Percentiles rank a stretch among this genome's conserved stretches.
phyloP scores from a whole-genome alignment of 2,113 vertebrate species.

The Hypomesus transpacificus region DNA sequence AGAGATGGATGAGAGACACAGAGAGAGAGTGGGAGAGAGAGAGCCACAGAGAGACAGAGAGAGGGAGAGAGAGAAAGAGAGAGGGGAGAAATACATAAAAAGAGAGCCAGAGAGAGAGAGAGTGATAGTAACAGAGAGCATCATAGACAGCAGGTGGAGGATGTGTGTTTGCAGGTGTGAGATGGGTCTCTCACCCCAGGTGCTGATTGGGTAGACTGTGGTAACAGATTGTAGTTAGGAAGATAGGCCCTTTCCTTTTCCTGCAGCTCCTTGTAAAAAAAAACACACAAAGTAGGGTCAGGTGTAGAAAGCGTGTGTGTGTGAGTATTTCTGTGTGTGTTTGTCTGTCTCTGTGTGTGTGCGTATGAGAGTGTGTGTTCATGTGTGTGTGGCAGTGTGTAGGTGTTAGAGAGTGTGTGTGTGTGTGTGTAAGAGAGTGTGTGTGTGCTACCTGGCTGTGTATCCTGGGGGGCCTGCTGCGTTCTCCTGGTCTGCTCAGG shows the following conservation, averaged over 20 bases:
- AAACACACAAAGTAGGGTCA: slow-evolving; percentile 5
- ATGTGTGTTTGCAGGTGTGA: not conserved
- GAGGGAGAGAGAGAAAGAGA: not conserved
- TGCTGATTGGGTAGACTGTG: slow-evolving; percentile 46
- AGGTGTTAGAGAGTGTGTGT: slow-evolving; percentile 49
- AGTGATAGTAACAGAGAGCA: too few relatives aligned
- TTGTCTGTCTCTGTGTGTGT: not conserved
- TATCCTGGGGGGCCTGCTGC: slow-evolving; percentile 39
- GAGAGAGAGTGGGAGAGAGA: not conserved
- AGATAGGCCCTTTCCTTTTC: slow-evolving; percentile 55
- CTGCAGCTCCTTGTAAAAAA: slow-evolving; percentile 58
- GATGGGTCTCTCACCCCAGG: slow-evolving; percentile 57
- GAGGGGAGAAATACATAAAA: not conserved
- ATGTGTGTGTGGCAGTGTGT: not conserved
- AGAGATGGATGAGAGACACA: too few relatives aligned
- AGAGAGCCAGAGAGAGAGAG: too few relatives aligned
- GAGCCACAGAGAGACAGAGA: not conserved
- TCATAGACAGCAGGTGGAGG: not conserved
- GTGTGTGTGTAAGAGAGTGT: not conserved
- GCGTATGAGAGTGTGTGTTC: not conserved
- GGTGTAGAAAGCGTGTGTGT: too few relatives aligned
- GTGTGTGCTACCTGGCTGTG: slow-evolving; percentile 59
- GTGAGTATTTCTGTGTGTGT: too few relatives aligned
- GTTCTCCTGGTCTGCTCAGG: slow-evolving; percentile 50
- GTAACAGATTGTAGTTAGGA: slow-evolving; percentile 60